Evolutionary conservation across 2,888 invertebrate genomes (phyloP).

Genomic region (Rhagonycha fulva): DNA sequence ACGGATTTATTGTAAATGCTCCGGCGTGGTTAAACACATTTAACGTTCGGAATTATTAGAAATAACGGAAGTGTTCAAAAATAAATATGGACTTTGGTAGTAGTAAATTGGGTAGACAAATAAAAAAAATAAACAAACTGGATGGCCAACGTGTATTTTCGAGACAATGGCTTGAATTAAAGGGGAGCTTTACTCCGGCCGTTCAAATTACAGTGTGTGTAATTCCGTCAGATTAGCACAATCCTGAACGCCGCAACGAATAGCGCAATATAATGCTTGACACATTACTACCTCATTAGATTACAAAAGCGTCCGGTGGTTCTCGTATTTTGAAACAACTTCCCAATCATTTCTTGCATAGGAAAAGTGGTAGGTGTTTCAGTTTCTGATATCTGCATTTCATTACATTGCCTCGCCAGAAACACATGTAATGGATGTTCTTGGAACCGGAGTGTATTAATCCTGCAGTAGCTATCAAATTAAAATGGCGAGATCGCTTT

Average conservation of each 20-base stretch:
- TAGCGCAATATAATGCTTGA: constrained; percentile 53
- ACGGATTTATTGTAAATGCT: not conserved
- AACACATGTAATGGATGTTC: constrained; percentile 34
- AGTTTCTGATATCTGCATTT: constrained; percentile 33
- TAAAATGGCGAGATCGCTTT: constrained; percentile 9
- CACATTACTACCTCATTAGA: constrained; percentile 57
- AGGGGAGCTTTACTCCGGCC: constrained; percentile 49
- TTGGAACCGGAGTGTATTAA: constrained; percentile 29
- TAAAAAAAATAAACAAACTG: constrained; percentile 24
- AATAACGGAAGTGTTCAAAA: not conserved
- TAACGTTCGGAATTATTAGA: not conserved
- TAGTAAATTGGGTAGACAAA: constrained; percentile 9
- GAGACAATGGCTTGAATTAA: constrained; percentile 53
- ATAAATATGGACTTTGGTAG: constrained; percentile 15
- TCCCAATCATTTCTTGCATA: too few species aligned
- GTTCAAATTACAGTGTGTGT: constrained; percentile 53
- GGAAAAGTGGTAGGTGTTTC: constrained; percentile 32
- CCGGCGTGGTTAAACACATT: not conserved
- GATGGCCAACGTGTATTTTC: constrained; percentile 43
- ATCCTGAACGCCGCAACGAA: constrained; percentile 53
- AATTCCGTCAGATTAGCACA: constrained; percentile 57
- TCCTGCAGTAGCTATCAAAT: constrained; percentile 20
- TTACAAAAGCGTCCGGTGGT: constrained; percentile 29
- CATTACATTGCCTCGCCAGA: constrained; percentile 33
- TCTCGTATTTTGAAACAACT: not conserved